Conservation (phyloP, 2,888 invertebrate species). For the Capitulum mitella region DNA sequence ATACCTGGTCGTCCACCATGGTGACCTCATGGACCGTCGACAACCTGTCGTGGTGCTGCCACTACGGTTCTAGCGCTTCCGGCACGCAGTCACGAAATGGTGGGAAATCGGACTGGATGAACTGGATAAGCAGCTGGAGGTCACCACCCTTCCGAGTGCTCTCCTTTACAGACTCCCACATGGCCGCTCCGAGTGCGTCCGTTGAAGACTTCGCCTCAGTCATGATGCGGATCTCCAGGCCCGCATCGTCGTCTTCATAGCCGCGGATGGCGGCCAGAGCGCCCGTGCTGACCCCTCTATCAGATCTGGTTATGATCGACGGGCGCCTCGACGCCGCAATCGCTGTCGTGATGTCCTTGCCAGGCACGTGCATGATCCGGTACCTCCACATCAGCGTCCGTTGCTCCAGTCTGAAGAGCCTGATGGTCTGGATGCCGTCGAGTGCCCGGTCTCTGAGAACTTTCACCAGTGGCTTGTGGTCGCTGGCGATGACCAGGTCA, state of each 20-base stretch:
- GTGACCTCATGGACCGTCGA: conserved; percentile 23
- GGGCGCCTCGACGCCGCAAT: conserved; percentile 11
- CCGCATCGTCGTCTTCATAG: conserved; percentile 2
- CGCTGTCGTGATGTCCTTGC: too few species aligned
- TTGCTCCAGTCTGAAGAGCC: neutral
- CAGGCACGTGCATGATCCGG: conserved; percentile 23
- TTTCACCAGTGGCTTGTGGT: neutral
- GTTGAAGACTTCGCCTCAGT: neutral
- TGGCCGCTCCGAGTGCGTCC: conserved; percentile 14
- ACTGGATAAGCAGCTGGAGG: neutral
- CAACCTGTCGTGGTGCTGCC: conserved; percentile 21
- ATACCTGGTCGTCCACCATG: conserved; percentile 26
- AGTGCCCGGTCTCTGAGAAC: neutral
- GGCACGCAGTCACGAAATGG: too few species aligned
- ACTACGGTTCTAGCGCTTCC: too few species aligned
- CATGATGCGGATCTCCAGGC: neutral
- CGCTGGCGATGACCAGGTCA: too few species aligned
- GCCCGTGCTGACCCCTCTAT: conserved; percentile 4
- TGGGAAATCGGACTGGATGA: too few species aligned
- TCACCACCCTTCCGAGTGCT: conserved; percentile 17
- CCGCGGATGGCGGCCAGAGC: conserved; percentile 2
- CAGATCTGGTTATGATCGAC: conserved; percentile 6
- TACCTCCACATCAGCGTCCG: conserved; percentile 9
- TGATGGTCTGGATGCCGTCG: neutral
- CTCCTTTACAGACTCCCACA: conserved; percentile 14